Base-by-base conservation (phyloP, 2,113 vertebrate genomes). In the Anser cygnoides region DNA sequence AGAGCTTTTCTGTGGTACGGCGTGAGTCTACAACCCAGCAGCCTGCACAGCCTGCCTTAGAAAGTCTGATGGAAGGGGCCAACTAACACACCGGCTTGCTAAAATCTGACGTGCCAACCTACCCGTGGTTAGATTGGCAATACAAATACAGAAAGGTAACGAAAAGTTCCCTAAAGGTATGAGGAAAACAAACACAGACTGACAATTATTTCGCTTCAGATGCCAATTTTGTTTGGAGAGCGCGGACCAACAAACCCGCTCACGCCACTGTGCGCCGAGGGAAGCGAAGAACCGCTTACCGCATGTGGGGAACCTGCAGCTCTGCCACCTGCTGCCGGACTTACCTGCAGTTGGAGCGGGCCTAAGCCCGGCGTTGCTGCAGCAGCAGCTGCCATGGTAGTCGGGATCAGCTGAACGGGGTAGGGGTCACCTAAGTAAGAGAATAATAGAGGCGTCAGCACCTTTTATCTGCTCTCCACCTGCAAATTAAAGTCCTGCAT, bases 401-500 rank as follows among this genome's bases (percentile, higher is more conserved):
- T 99, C 85, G 99, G 99, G 97, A 99, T 99, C 98, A 99, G 99
- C 98, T 99, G 99, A 97, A 99, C 98, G 12, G 99, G 99, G 98
- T 99, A 99, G 85, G 99, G 99, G 98, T 99, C 99, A 98, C 99
- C 99, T 99, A 98, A 96, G 97, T 92, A 97, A 98, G 97, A 98
- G 97, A 98, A 98, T 97, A 98, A 98, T 81, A 98, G 94, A 98
- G 97, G 97, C 96, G 96, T 98, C 97, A 98, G 97, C 96, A 98
- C 97, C 97, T 98, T 98, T 98, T 98, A 98, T 98, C 98, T 97
- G 88, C 96, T 97, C 98, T 97, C 98, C 98, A 98, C 98, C 98
- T 98, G 98, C 98, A 98, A 98, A 98, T 98, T 98, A 98, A 98
- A 97, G 97, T 98, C 98, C 94, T 92, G 96, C 98, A 98, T 98